These are phyloP conservation scores for Myopa tessellatipennis DNA, from an alignment of 2,888 invertebrate genomes.

Conservation along the genomic window DNA sequence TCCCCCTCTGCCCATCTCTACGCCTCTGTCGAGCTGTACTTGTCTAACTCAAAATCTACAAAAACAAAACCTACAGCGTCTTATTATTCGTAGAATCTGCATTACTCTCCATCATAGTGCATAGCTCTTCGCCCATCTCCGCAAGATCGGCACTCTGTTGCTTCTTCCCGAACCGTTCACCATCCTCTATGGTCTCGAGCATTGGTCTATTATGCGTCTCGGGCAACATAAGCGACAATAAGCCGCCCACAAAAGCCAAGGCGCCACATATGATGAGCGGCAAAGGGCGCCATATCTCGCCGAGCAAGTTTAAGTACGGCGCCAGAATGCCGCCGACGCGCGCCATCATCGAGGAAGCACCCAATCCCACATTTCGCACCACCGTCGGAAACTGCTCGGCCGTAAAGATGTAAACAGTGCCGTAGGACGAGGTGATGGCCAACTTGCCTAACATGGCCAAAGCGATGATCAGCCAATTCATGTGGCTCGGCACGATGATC, in stretches of 20 bases:
- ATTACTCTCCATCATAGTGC: slow-evolving; percentile 49
- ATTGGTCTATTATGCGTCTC: slow-evolving; percentile 83
- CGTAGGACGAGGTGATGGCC: slow-evolving; percentile 79
- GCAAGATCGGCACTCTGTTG: slow-evolving; percentile 21
- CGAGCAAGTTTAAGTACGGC: slow-evolving; percentile 82
- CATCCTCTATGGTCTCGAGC: slow-evolving; percentile 85
- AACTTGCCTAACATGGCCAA: slow-evolving; percentile 80
- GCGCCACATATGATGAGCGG: slow-evolving; percentile 82
- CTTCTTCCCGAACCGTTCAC: slow-evolving; percentile 75
- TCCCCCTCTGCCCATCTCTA: no score
- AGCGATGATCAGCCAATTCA: slow-evolving; percentile 72
- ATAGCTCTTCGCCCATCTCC: slow-evolving; percentile 54
- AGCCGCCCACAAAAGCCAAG: slow-evolving; percentile 78
- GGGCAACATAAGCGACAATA: slow-evolving; percentile 78
- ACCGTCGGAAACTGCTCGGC: slow-evolving; percentile 82
- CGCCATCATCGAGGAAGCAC: slow-evolving; percentile 87
- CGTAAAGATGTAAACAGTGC: slow-evolving; percentile 79
- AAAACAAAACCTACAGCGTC: neutral
- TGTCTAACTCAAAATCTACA: no score
- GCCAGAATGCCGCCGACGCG: slow-evolving; percentile 78
- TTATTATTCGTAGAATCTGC: neutral
- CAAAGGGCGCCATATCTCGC: slow-evolving; percentile 73
- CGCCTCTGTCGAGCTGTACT: no score
- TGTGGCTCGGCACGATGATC: slow-evolving; percentile 71
- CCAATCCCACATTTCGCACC: slow-evolving; percentile 87